Percentiles rank a stretch among this genome's conserved stretches.
Conservation (phyloP, 1,140 invertebrate species). For the Leptonema lineaticorne region DNA sequence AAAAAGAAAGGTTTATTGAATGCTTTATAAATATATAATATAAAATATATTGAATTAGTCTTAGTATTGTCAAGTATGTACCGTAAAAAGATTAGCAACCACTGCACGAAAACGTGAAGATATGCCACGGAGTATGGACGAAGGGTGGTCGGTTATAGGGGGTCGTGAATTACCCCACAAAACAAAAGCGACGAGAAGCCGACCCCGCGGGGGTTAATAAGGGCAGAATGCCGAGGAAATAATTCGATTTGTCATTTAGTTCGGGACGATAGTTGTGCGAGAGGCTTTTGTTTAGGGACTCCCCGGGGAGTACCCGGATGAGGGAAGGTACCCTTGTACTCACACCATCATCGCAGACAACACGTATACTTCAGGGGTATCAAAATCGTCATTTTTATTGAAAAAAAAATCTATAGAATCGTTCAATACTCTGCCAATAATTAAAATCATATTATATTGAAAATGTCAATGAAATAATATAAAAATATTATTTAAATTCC, state of each 20-base stretch:
- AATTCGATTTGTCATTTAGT: conserved; percentile 44
- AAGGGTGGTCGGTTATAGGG: not conserved
- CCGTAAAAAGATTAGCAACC: not conserved
- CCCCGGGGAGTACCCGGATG: not conserved
- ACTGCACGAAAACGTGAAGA: not conserved
- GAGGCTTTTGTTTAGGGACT: conserved; percentile 24
- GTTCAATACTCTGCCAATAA: too few relatives aligned
- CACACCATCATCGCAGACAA: too few relatives aligned
- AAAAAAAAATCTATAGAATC: too few relatives aligned
- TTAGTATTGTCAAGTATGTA: too few relatives aligned
- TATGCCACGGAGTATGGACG: not conserved
- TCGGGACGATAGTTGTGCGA: conserved; percentile 32
- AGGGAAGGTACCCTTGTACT: not conserved
- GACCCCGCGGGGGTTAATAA: conserved; percentile 41
- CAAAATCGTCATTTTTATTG: too few relatives aligned
- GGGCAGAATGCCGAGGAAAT: conserved; percentile 40
- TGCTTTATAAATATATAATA: too few relatives aligned
- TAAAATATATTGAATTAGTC: too few relatives aligned
- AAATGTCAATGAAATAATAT: too few relatives aligned
- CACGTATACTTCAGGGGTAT: too few relatives aligned
- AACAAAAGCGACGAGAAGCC: conserved; percentile 40
- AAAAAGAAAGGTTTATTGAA: too few relatives aligned
- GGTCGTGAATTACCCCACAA: conserved; percentile 17
- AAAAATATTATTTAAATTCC: too few relatives aligned
- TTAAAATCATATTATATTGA: too few relatives aligned